Base-by-base conservation (phyloP, 1,140 invertebrate genomes). In the Manduca sexta region DNA sequence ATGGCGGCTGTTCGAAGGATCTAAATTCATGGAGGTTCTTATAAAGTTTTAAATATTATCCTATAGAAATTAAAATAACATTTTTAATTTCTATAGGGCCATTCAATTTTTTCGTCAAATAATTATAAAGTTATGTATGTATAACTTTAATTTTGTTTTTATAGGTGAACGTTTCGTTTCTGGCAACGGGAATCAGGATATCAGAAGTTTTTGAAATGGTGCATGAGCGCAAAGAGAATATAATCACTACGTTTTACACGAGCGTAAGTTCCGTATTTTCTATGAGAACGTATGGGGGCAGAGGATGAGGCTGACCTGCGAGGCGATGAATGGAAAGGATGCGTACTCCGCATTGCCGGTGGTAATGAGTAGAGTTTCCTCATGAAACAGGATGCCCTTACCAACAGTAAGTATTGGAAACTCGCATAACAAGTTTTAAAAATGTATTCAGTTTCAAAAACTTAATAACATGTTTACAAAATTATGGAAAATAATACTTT, bases 291-390 rank as follows among this genome's bases (percentile, higher is more conserved):
- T 73, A 99, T 99, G 93, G 96, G 97, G 42, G 92, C 96, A 61
- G 96, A 99, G 88, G 94, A 99, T 1, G 93, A 96, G 70, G 97
- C 94, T 50, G 97, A 99, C 81, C 88, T 91, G 56, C 88, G 99
- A 45, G 98, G 98, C 37, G 96, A 98, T 87, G 98, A 99, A 90
- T 99, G 98, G 98, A 99, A 98, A 88, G 98, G 98, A 41, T 99
- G 99, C 72, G 91, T 99, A 41, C 90, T 99, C 10, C 92, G 96
- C 53, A 93, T 99, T 56, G 91, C 96, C 68, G 98, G 98, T 65
- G 98, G 98, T 64, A 99, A 99, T 84, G 98, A 99, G 87, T 98
- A 99, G 89, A 98, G 98, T 49, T 99, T 99, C 84, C 98, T 98
- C 18, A 99, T 99, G 98, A 99, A 99, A 86, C 98, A 99, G 87